Conservation (phyloP, 2,113 vertebrate genomes). For the Parus major region DNA sequence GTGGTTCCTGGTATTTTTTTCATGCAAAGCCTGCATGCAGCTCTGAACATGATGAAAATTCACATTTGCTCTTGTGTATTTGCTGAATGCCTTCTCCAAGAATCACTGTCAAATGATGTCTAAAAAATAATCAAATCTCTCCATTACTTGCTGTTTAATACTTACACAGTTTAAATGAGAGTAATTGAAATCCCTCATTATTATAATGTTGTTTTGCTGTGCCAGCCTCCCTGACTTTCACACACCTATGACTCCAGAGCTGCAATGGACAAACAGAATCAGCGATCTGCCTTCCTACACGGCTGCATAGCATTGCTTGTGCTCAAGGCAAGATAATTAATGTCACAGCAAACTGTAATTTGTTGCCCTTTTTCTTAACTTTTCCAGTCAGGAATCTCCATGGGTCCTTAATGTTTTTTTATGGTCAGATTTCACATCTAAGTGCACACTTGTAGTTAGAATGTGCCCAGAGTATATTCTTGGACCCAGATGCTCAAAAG, state of each 20-base stretch:
- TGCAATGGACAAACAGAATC: neutral
- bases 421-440: neutral
- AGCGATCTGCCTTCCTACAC: neutral
- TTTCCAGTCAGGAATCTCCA: neutral
- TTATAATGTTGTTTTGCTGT: neutral
- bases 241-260: neutral
- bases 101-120: neutral
- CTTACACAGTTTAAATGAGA: neutral
- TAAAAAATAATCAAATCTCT: neutral
- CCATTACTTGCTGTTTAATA: neutral
- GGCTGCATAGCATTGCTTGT: neutral
- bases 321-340: neutral
- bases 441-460: neutral
- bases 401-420: neutral
- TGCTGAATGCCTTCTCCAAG: neutral
- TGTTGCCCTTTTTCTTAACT: neutral
- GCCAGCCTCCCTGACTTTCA: neutral
- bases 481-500: neutral
- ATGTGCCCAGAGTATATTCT: neutral
- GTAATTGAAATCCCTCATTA: neutral
- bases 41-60: neutral
- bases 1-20: neutral
- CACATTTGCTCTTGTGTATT: accelerated
- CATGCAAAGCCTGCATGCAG: neutral
- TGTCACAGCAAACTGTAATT: neutral